Conservation (phyloP, 2,888 invertebrate species). For the Ferrisia virgata region DNA sequence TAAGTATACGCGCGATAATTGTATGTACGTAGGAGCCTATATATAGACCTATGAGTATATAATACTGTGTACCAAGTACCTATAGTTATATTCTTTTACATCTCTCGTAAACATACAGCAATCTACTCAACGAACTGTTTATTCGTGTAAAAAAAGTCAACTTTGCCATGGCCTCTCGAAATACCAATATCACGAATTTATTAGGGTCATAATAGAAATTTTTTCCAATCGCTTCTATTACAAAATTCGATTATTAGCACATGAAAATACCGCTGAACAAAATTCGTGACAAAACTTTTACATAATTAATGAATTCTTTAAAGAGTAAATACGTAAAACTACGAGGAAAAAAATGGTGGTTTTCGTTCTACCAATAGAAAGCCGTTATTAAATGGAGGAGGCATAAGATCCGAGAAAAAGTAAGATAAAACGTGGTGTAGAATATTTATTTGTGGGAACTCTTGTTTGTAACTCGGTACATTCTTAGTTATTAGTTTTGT, state of each 20-base stretch:
- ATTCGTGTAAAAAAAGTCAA: background rate
- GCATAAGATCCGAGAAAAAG: constrained; percentile 31
- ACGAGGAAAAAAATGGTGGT: constrained; percentile 37
- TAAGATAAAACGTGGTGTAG: constrained; percentile 39
- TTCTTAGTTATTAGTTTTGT: constrained; percentile 44
- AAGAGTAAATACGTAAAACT: constrained; percentile 27
- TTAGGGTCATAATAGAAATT: constrained; percentile 31
- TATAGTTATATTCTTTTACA: background rate
- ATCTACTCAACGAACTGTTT: too few relatives aligned
- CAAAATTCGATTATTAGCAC: constrained; percentile 32
- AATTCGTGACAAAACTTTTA: constrained; percentile 43
- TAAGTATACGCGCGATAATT: background rate
- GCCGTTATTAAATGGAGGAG: constrained; percentile 45
- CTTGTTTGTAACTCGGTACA: constrained; percentile 40
- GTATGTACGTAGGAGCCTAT: too few relatives aligned
- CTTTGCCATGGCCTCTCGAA: background rate
- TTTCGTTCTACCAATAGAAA: constrained; percentile 38
- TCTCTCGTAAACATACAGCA: background rate
- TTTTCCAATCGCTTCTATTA: constrained; percentile 35
- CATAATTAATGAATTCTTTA: constrained; percentile 37
- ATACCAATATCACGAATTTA: constrained; percentile 18
- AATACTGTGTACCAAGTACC: too few relatives aligned
- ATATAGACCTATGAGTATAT: too few relatives aligned
- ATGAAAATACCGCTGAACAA: background rate
- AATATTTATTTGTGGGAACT: constrained; percentile 45